Base-by-base conservation (phyloP, 2,888 invertebrate species). In the Caradrina clavipalpis region DNA sequence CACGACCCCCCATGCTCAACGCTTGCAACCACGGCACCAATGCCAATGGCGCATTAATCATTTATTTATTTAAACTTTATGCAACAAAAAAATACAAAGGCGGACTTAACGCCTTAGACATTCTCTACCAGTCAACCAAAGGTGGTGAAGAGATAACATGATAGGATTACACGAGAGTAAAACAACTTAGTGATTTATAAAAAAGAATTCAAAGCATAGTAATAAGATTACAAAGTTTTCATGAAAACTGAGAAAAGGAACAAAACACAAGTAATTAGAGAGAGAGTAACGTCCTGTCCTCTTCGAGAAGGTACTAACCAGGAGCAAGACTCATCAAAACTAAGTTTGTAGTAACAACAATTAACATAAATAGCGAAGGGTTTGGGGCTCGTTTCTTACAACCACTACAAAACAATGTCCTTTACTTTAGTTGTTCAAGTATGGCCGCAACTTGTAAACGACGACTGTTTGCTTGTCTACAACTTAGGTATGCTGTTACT, bases 381-480 rank as follows among this genome's bases (percentile, higher is more conserved):
- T 57, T 60, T 26, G 47, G 62, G 58, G 19, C 51, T 15, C 57
- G 49, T 51, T 73, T 69, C 77, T 78, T 69, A 69, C 73, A 59
- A 62, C 72, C 72, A 50, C 63, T 55, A 55, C 76, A 63, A 76
- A 77, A 81, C 82, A 68, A 78, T 76, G 63, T 64, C 65, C 60
- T 66, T 62, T 55, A 64, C 31, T 76, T 59, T 19, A 58, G 66
- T 64, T 58, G n/a, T n/a, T 31, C 26, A 49, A 76, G 66, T 65
- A 10, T 63, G 54, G 49, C 49, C 72, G 11, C 58, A 49, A 76
- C 54, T 67, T 64, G 66, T 63, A n/a, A 65, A 77, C 35, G 42
- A 60, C 59, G 11, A 50, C 54, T 45, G 58, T 73, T 65, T 11
- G 51, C 13, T 55, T 55, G 73, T 67, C 66, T 51, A 60, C 73